phyloP scores from a whole-genome alignment of 1,140 invertebrate genomes.

The Wiebesia pumilae region DNA sequence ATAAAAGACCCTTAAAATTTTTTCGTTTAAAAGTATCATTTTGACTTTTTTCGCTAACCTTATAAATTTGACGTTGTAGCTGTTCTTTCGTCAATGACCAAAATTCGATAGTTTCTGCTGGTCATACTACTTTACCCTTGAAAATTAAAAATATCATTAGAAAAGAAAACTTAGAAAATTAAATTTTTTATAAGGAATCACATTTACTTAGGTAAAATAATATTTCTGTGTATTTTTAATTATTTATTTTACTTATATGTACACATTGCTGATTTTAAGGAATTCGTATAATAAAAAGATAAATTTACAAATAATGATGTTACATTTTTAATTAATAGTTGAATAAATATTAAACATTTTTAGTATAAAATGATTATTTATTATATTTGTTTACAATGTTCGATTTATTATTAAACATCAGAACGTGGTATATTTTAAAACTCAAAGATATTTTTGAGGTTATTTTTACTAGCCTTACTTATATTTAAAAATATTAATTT shows the following conservation, averaged over 20 bases:
- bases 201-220: slow-evolving; percentile 34
- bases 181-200: neutral
- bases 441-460: slow-evolving; percentile 32
- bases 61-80: neutral
- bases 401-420: neutral
- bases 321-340: neutral
- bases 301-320: neutral
- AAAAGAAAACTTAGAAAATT: slow-evolving; percentile 12
- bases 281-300: neutral
- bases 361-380: neutral
- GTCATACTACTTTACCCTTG: slow-evolving; percentile 46
- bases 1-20: neutral
- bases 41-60: neutral
- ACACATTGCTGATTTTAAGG: neutral
- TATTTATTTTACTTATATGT: slow-evolving; percentile 6
- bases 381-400: neutral
- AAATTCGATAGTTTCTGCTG: slow-evolving; percentile 19
- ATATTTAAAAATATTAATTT: slow-evolving; percentile 36
- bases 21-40: neutral
- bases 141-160: slow-evolving; percentile 38
- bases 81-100: slow-evolving; percentile 22
- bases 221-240: slow-evolving; percentile 1
- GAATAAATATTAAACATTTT: neutral
- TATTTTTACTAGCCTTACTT: slow-evolving; percentile 21
- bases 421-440: neutral